These are phyloP conservation scores for Eriocheir sinensis DNA, from an alignment of 1,140 invertebrate genomes.

Conservation along the genomic window DNA sequence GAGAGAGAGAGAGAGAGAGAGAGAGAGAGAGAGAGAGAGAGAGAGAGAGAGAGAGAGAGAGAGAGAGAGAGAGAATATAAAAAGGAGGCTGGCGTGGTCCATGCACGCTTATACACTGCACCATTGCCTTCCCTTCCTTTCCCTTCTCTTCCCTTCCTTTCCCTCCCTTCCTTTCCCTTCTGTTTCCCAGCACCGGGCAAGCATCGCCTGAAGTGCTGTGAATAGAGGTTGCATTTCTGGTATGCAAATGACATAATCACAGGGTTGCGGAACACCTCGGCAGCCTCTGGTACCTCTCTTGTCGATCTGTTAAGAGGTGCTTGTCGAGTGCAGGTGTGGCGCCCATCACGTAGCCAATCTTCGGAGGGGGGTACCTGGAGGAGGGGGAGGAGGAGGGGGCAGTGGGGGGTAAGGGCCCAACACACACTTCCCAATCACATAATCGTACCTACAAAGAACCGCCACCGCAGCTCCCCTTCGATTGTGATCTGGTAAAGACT, in stretches of 20 bases:
- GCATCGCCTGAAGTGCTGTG: neutral
- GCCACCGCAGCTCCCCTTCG: neutral
- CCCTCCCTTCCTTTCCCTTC: neutral
- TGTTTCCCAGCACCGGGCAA: neutral
- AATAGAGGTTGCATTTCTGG: conserved; percentile 29
- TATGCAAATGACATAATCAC: conserved; percentile 59
- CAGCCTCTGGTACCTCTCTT: neutral
- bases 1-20: neutral
- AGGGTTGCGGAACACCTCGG: neutral
- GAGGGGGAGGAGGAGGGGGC: neutral
- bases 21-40: neutral
- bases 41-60: neutral
- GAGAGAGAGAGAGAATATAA: neutral
- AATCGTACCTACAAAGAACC: neutral
- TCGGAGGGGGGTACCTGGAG: neutral
- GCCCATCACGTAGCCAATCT: neutral
- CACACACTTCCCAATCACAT: neutral
- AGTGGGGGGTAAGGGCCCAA: neutral
- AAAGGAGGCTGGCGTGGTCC: no score
- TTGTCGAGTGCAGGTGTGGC: conserved; percentile 50
- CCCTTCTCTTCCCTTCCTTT: neutral
- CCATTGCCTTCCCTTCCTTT: neutral
- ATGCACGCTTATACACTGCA: no score
- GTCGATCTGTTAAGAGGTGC: conserved; percentile 43
- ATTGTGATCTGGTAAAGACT: neutral